These are phyloP conservation scores for Tetraodon nigroviridis DNA, from an alignment of 2,113 vertebrate genomes.

Conservation along the genomic window DNA sequence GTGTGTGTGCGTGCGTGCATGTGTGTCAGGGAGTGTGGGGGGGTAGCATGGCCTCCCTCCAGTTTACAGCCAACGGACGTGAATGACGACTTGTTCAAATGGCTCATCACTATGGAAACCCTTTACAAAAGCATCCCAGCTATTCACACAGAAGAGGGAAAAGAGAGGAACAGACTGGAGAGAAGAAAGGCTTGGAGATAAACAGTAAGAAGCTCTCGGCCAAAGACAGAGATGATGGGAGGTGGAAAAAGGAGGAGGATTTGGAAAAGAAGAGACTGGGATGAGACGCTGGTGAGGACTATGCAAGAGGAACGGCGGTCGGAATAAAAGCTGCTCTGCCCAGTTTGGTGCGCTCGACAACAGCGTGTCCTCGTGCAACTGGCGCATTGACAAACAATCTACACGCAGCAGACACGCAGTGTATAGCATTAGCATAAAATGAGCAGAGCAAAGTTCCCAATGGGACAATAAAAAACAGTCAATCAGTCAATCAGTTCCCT, in stretches of 20 bases:
- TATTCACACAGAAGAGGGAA: constrained; percentile 60
- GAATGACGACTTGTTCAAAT: constrained; percentile 71
- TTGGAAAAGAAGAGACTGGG: constrained; percentile 48
- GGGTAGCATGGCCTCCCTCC: constrained; percentile 52
- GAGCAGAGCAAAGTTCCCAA: too few species aligned
- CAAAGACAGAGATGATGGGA: constrained; percentile 9
- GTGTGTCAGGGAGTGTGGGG: not conserved
- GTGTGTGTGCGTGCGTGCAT: constrained; percentile 23
- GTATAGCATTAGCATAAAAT: constrained; percentile 11
- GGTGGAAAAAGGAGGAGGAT: constrained; percentile 22
- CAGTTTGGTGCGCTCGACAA: constrained; percentile 27
- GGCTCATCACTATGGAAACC: constrained; percentile 69
- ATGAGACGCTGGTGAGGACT: constrained; percentile 18
- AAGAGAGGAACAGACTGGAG: constrained; percentile 36
- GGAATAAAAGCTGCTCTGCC: constrained; percentile 40
- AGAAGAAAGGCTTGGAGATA: constrained; percentile 27
- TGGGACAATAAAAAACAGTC: too few species aligned
- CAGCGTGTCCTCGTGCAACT: constrained; percentile 18
- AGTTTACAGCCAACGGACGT: constrained; percentile 47
- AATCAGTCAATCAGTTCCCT: too few species aligned
- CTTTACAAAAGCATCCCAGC: constrained; percentile 69
- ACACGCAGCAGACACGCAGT: constrained; percentile 1
- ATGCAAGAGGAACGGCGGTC: constrained; percentile 12
- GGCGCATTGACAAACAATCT: constrained; percentile 1
- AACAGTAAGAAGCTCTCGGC: constrained; percentile 36